Evolutionary conservation across 2,888 invertebrate genomes (phyloP).

Genomic region (Synanthedon tipuliformis): DNA sequence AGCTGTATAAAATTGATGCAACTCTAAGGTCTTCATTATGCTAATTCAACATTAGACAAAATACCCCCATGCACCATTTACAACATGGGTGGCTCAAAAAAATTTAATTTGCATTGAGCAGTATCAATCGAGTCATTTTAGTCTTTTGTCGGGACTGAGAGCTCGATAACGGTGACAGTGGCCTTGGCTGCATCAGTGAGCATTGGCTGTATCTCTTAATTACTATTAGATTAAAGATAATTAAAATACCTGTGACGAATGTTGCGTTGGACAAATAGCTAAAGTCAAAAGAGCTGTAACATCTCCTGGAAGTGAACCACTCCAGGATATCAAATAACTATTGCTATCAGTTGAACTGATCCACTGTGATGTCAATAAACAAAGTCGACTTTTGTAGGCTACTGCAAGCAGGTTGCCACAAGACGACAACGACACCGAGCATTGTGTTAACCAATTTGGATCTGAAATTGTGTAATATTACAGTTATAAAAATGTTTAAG

Average conservation of each 20-base stretch:
- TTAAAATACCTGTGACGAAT: slow-evolving; percentile 53
- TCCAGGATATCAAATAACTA: slow-evolving; percentile 58
- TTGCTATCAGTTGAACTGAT: slow-evolving; percentile 53
- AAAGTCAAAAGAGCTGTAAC: slow-evolving; percentile 43
- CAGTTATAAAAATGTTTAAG: not conserved
- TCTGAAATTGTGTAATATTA: slow-evolving; percentile 30
- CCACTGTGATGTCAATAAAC: slow-evolving; percentile 57
- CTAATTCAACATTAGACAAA: no score
- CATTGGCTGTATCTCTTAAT: no score
- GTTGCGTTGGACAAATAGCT: slow-evolving; percentile 52
- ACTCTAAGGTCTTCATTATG: no score
- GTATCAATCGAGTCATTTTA: no score
- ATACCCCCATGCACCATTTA: no score
- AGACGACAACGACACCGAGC: slow-evolving; percentile 51
- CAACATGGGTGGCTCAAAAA: no score
- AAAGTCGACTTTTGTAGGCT: slow-evolving; percentile 46
- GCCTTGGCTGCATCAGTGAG: no score
- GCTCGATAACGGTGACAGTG: no score
- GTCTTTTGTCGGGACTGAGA: no score
- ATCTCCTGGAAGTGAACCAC: slow-evolving; percentile 51
- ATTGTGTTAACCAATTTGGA: slow-evolving; percentile 53
- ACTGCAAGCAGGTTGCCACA: slow-evolving; percentile 55
- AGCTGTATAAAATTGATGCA: no score
- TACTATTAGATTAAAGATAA: no score
- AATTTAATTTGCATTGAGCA: no score